Conservation (phyloP, 2,113 vertebrate genomes). For the Pogona vitticeps region DNA sequence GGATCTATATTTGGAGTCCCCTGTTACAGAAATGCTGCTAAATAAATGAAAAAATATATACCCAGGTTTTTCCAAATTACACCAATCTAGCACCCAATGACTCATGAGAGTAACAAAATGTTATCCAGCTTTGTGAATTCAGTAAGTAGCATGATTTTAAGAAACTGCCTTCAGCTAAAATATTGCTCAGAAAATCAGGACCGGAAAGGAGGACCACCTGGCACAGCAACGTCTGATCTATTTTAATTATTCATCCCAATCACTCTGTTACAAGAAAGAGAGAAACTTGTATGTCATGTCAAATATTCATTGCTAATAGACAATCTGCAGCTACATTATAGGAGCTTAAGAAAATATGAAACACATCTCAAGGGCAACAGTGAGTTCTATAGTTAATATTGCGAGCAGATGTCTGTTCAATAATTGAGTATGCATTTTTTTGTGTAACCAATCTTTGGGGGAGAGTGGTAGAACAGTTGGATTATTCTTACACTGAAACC, state of each 20-base stretch:
- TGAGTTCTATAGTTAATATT: slow-evolving; percentile 33
- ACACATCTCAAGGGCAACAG: slow-evolving; percentile 5
- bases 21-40: background rate
- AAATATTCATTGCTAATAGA: slow-evolving; percentile 21
- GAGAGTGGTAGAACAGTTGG: background rate
- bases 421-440: slow-evolving; percentile 44
- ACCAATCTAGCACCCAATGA: background rate
- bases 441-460: slow-evolving; percentile 2
- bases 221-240: background rate
- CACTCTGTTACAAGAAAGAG: slow-evolving; percentile 1
- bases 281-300: slow-evolving; percentile 37
- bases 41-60: background rate
- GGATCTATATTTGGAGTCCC: background rate
- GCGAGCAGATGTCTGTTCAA: slow-evolving; percentile 31
- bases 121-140: slow-evolving; percentile 14
- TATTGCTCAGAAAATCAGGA: background rate
- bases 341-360: slow-evolving; percentile 42
- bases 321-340: slow-evolving; percentile 26
- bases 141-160: background rate
- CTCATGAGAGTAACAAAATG: background rate
- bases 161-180: slow-evolving; percentile 13
- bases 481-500: slow-evolving; percentile 20
- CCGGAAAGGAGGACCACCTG: background rate
- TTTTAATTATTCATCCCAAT: slow-evolving; percentile 29
- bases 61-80: background rate